These are phyloP conservation scores for Cryptoblepharus egeriae DNA, from an alignment of 2,797 vertebrate genomes.

Conservation along the genomic window DNA sequence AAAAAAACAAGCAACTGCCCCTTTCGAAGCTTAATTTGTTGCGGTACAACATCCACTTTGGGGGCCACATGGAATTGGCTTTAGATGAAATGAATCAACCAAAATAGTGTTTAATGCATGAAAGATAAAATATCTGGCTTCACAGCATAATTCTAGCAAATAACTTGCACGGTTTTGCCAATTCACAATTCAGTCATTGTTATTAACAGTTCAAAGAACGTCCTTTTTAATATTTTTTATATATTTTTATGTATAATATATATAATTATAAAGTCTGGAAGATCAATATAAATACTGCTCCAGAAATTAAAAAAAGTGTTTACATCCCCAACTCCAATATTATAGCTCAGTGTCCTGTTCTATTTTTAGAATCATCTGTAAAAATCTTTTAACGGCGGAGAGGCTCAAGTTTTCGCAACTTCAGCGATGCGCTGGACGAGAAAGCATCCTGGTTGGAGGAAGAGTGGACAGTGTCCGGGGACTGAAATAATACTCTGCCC, in stretches of 20 bases:
- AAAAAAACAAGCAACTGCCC: background rate
- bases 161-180: constrained; percentile 73
- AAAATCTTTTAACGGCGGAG: constrained; percentile 89
- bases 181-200: constrained; percentile 66
- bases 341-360: constrained; percentile 83
- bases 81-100: constrained; percentile 65
- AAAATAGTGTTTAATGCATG: constrained; percentile 61
- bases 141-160: constrained; percentile 70
- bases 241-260: constrained; percentile 52
- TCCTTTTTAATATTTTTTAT: constrained; percentile 62
- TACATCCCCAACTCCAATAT: constrained; percentile 77
- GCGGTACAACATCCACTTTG: constrained; percentile 56
- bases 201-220: constrained; percentile 78
- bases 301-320: constrained; percentile 76
- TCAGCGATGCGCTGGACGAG: constrained; percentile 85
- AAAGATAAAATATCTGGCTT: constrained; percentile 75
- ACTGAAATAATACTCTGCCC: constrained; percentile 89
- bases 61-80: constrained; percentile 57
- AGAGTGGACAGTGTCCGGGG: constrained; percentile 83
- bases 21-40: constrained; percentile 26
- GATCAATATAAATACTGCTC: constrained; percentile 86
- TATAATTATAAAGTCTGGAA: constrained; percentile 78
- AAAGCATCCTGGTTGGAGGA: constrained; percentile 85
- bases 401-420: constrained; percentile 94
- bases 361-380: constrained; percentile 72